Evolutionary conservation across 2,113 vertebrate genomes (phyloP).

Genomic region (Heterotis niloticus): DNA sequence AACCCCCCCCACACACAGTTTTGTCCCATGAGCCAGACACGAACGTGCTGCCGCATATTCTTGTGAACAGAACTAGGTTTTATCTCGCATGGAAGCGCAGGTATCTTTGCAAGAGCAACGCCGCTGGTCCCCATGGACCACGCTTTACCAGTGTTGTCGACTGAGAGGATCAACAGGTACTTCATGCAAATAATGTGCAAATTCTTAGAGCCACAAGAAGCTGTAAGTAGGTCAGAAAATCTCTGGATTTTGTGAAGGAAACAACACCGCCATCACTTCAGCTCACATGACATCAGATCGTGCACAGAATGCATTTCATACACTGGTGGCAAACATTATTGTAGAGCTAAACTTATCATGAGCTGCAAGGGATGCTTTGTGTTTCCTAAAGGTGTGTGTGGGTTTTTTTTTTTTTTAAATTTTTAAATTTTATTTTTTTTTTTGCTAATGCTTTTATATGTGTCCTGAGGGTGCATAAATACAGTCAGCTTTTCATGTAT

Average conservation of each 20-base stretch:
- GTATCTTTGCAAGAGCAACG: neutral
- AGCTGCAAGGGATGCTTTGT: too few species aligned
- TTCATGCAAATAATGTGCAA: neutral
- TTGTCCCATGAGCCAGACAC: too few species aligned
- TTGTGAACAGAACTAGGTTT: neutral
- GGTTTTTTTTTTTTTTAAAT: too few species aligned
- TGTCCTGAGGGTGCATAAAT: too few species aligned
- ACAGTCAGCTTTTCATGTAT: too few species aligned
- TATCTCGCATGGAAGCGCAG: neutral
- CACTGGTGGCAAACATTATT: neutral
- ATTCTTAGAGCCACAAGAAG: conserved; percentile 19
- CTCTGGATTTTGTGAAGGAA: neutral
- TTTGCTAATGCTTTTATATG: too few species aligned
- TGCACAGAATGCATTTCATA: conserved; percentile 9
- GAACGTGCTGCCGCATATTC: neutral
- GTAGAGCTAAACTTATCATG: neutral
- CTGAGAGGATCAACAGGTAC: conserved; percentile 9
- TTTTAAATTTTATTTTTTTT: too few species aligned
- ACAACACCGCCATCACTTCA: neutral
- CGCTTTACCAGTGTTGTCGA: neutral
- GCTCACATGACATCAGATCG: neutral
- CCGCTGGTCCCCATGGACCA: neutral
- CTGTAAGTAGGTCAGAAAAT: conserved; percentile 17
- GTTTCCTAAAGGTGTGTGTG: too few species aligned
- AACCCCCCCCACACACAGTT: too few species aligned